Percentiles rank a stretch among this genome's conserved stretches.
These are phyloP conservation scores for Elgaria multicarinata DNA, from an alignment of 2,113 vertebrate species.

Conservation along the genomic window DNA sequence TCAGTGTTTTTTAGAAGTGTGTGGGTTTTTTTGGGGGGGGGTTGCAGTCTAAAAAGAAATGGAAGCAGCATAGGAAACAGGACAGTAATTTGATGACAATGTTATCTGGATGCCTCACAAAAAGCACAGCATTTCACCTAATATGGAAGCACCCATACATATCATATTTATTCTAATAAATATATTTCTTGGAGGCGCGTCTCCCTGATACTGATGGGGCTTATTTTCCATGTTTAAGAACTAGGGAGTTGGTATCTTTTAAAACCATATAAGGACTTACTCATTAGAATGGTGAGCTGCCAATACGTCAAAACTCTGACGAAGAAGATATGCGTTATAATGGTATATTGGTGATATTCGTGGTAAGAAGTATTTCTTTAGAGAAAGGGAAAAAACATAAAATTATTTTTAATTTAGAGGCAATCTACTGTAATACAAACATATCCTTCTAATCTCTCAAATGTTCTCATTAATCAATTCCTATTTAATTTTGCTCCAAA, in stretches of 20 bases:
- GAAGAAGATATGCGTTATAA: slow-evolving; percentile 75
- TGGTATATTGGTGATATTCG: slow-evolving; percentile 78
- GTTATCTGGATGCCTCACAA: not conserved
- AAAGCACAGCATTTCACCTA: not conserved
- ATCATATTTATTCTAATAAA: not conserved
- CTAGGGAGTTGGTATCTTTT: not conserved
- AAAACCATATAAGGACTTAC: slow-evolving; percentile 72
- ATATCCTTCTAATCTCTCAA: not conserved
- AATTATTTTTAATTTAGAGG: slow-evolving; percentile 49
- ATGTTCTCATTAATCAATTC: not conserved
- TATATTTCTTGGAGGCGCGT: not conserved
- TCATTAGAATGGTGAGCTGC: slow-evolving; percentile 69
- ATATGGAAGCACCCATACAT: not conserved
- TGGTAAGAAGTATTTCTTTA: slow-evolving; percentile 82
- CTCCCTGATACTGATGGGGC: not conserved
- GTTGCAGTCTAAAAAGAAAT: too few species aligned
- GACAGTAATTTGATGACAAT: not conserved
- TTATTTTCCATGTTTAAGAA: not conserved
- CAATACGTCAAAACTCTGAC: slow-evolving; percentile 63
- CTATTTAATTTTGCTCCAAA: not conserved
- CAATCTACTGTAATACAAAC: not conserved
- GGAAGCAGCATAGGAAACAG: too few species aligned
- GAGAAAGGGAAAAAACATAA: slow-evolving; percentile 62
- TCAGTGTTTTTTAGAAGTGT: not conserved
- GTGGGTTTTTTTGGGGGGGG: too few species aligned